phyloP scores from a whole-genome alignment of 2,888 invertebrate species.

The Sympetrum striolatum region DNA sequence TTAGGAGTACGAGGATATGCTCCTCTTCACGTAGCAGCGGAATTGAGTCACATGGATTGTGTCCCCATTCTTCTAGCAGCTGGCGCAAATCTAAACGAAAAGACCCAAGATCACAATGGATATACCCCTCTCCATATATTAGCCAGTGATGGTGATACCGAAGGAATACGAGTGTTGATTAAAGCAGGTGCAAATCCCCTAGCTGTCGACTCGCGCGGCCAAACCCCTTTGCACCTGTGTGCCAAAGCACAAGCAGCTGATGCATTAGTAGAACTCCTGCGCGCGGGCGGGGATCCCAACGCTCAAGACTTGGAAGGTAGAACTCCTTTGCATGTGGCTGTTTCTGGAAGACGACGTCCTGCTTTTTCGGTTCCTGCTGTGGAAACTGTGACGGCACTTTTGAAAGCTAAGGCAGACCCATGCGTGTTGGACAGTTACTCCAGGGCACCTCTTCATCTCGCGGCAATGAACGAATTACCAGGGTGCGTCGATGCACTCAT shows the following conservation, averaged over 20 bases:
- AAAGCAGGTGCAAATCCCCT: constrained; percentile 78
- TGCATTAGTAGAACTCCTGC: constrained; percentile 74
- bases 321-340: constrained; percentile 82
- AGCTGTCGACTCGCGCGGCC: constrained; percentile 77
- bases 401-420: constrained; percentile 67
- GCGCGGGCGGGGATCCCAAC: constrained; percentile 79
- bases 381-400: constrained; percentile 2
- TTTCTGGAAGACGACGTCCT: constrained; percentile 79
- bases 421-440: constrained; percentile 86
- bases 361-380: neutral
- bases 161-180: constrained; percentile 78
- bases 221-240: constrained; percentile 85
- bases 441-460: constrained; percentile 84
- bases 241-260: constrained; percentile 80
- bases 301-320: constrained; percentile 81
- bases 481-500: constrained; percentile 85
- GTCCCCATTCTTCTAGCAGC: constrained; percentile 77
- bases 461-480: constrained; percentile 83
- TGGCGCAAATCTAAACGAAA: constrained; percentile 73
- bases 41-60: constrained; percentile 78
- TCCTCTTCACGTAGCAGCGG: constrained; percentile 81
- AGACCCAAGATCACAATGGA: constrained; percentile 73
- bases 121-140: constrained; percentile 84
- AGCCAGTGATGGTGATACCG: constrained; percentile 84
- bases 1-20: constrained; percentile 76